A percentile compares a stretch with the other conserved stretches of the same genome.
Conservation (phyloP, 2,113 vertebrate genomes). For the Leucosticte australis region DNA sequence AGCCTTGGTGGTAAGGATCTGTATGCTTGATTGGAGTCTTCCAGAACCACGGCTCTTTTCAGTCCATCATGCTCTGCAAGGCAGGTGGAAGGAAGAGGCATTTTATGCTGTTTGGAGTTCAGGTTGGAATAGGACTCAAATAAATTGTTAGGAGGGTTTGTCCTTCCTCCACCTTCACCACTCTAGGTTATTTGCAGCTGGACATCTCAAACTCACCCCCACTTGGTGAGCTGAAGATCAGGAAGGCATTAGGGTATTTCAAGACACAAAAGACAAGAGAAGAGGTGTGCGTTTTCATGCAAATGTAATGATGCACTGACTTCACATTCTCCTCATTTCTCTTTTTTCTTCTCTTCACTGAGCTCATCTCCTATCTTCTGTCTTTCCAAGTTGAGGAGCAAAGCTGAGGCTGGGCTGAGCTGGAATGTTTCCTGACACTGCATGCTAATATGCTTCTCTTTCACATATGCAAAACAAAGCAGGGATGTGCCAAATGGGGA, state of each 20-base stretch:
- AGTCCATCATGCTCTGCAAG: background rate
- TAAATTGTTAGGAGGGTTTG: background rate
- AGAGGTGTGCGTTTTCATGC: too few relatives aligned
- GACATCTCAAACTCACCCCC: background rate
- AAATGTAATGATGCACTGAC: background rate
- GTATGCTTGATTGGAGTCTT: background rate
- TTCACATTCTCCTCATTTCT: background rate
- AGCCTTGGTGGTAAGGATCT: background rate
- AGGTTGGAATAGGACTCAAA: background rate
- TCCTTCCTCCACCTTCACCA: background rate
- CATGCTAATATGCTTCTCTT: slow-evolving; percentile 33
- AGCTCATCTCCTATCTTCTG: background rate
- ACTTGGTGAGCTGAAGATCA: background rate
- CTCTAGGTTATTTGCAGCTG: background rate
- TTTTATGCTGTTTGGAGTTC: background rate
- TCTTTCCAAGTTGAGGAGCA: background rate
- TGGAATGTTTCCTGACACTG: background rate
- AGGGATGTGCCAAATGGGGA: slow-evolving; percentile 1
- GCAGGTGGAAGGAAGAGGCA: background rate
- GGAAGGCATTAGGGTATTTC: background rate
- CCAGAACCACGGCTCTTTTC: background rate
- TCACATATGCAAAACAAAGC: slow-evolving; percentile 3
- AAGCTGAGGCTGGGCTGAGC: background rate
- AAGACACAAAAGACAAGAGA: background rate
- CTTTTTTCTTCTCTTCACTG: background rate